These are phyloP conservation scores for Amia ocellicauda DNA, from an alignment of 2,113 vertebrate species.

Conservation along the genomic window DNA sequence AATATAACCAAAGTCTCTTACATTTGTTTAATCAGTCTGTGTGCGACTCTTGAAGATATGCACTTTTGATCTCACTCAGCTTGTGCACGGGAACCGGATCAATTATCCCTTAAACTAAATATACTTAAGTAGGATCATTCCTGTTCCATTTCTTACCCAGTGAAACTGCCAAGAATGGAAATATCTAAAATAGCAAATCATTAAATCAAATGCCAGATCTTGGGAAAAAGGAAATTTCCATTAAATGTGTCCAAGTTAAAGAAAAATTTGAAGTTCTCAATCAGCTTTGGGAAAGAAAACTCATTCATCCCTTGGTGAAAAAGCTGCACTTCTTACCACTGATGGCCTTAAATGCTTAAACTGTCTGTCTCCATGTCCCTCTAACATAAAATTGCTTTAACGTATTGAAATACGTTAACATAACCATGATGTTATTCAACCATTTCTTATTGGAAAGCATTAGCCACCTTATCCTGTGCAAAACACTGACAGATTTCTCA, in stretches of 20 bases:
- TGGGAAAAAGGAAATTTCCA: conserved; percentile 30
- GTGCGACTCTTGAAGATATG: conserved; percentile 42
- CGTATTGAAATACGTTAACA: too few relatives aligned
- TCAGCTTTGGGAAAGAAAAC: too few relatives aligned
- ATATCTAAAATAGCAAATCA: conserved; percentile 56
- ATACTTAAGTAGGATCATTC: conserved; percentile 59
- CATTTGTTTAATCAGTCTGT: conserved; percentile 52
- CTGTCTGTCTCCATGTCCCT: too few relatives aligned
- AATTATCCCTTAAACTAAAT: conserved; percentile 68
- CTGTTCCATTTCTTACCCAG: conserved; percentile 46
- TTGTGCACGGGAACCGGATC: conserved; percentile 62
- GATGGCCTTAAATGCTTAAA: too few relatives aligned
- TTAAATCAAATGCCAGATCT: conserved; percentile 37
- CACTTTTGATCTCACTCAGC: conserved; percentile 66
- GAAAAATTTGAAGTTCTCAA: conserved; percentile 7
- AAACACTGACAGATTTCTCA: too few relatives aligned
- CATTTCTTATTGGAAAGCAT: too few relatives aligned
- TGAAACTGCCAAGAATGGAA: conserved; percentile 61
- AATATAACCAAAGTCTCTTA: conserved; percentile 42
- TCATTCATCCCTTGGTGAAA: too few relatives aligned
- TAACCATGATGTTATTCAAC: too few relatives aligned
- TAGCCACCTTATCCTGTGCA: too few relatives aligned
- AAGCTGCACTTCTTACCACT: too few relatives aligned
- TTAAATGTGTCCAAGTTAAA: conserved; percentile 39
- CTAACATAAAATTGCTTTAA: too few relatives aligned